These are phyloP conservation scores for Ypsolopha sequella DNA, from an alignment of 2,888 invertebrate genomes.

Conservation along the genomic window DNA sequence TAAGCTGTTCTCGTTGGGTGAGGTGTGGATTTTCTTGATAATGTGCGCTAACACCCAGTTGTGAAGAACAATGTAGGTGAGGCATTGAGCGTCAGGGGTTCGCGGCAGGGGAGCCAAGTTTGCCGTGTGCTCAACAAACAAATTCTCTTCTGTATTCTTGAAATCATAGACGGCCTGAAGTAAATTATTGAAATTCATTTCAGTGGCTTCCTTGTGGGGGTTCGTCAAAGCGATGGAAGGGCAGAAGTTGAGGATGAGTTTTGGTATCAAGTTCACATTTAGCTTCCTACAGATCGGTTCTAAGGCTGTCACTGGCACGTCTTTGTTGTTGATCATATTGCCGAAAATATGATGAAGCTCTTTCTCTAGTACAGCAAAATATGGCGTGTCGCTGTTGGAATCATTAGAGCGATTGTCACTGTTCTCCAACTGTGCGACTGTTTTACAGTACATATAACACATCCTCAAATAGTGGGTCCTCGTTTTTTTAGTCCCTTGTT, in stretches of 20 bases:
- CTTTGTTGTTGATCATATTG: constrained; percentile 75
- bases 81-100: constrained; percentile 62
- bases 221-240: constrained; percentile 70
- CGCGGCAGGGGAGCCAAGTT: constrained; percentile 52
- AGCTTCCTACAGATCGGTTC: constrained; percentile 77
- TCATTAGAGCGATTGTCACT: constrained; percentile 37
- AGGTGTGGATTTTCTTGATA: constrained; percentile 73
- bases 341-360: constrained; percentile 74
- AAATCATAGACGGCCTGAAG: constrained; percentile 53
- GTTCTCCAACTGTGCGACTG: constrained; percentile 62
- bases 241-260: constrained; percentile 79
- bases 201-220: constrained; percentile 42
- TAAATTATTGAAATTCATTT: constrained; percentile 46
- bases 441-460: constrained; percentile 71
- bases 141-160: constrained; percentile 55
- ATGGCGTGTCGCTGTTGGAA: constrained; percentile 32
- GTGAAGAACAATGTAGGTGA: constrained; percentile 74
- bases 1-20: constrained; percentile 55
- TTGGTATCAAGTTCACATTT: constrained; percentile 80
- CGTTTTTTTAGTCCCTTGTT: constrained; percentile 43
- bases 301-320: constrained; percentile 75
- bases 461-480: constrained; percentile 62
- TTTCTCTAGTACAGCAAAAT: constrained; percentile 64
- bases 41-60: constrained; percentile 79
- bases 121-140: constrained; percentile 54